Base-by-base conservation (phyloP, 2,888 invertebrate genomes). In the Phengaris alcon region DNA sequence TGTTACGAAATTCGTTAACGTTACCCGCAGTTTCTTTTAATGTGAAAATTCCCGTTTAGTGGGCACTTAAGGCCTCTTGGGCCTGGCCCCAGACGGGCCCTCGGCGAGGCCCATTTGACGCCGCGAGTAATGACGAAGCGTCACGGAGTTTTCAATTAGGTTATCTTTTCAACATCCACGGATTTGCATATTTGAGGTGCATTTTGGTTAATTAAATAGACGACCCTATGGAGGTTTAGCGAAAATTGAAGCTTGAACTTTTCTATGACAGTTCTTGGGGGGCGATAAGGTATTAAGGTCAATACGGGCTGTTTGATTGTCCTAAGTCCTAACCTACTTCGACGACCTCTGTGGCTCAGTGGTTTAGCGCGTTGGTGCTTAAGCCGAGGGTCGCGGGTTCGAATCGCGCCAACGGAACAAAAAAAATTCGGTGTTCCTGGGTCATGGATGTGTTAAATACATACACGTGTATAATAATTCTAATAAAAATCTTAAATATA, bases 21-120 rank as follows among this genome's bases (percentile, higher is more conserved):
- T 64, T 64, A 64, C 64, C 64, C 64, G 35, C 44, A 64, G 44
- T 64, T 64, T 64, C 64, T 64, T 64, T 64, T 44, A 64, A 64
- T 64, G 64, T 12, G 35, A 35, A 35, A 35, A 64, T 64, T 64
- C 12, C 64, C 12, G 13, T 22, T 64, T 35, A 64, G 64, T 64
- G 64, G 35, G 35, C 35, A 64, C 64, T 64, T 64, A 64, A 22
- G 35, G 35, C 12, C 35, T 6, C 59, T 22, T 64, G 22, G 22
- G 12, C 64, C 55, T 22, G 57, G 57, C 15, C 57, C 15, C 57
- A 8, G 22, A 22, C 8, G 5, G 55, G 15, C n/a, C 15, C 57
- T 15, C 15, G 57, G 15, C 7, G 22, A 8, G 59, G 15, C 15
- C n/a, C 8, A n/a, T n/a, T 7, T 9, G 64, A 59, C 13, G 35